Evolutionary conservation across 1,140 invertebrate genomes (phyloP).

Genomic region (Cryptotermes secundus): DNA sequence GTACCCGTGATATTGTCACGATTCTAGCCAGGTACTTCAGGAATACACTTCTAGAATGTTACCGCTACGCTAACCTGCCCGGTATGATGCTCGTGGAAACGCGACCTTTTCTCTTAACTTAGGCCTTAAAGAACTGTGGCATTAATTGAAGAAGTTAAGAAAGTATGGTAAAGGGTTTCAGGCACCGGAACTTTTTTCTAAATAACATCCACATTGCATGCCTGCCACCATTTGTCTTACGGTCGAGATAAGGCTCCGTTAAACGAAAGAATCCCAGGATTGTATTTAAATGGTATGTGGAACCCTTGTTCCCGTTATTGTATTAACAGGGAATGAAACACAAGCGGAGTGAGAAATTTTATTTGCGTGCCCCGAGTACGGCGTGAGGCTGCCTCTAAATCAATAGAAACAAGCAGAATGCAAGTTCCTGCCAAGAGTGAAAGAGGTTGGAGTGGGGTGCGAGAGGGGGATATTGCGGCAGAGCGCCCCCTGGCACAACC

Average conservation of each 20-base stretch:
- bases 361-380: neutral
- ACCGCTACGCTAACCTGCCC: no score
- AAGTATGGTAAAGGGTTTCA: no score
- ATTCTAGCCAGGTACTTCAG: no score
- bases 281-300: neutral
- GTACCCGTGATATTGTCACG: no score
- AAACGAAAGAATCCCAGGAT: neutral
- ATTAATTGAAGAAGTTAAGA: no score
- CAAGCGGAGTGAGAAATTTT: neutral
- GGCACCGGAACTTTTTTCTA: no score
- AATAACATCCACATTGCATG: no score
- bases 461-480: neutral
- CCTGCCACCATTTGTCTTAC: no score
- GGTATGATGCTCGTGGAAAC: no score
- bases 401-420: neutral
- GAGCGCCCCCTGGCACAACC: conserved; percentile 14
- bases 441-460: neutral
- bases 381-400: neutral
- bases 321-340: neutral
- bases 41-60: no score
- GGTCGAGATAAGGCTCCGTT: neutral
- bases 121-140: no score
- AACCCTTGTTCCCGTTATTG: neutral
- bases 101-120: no score
- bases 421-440: neutral